Percentiles rank a stretch among this genome's conserved stretches.
These are phyloP conservation scores for Gadus chalcogrammus DNA, from an alignment of 2,113 vertebrate species.

Conservation along the genomic window DNA sequence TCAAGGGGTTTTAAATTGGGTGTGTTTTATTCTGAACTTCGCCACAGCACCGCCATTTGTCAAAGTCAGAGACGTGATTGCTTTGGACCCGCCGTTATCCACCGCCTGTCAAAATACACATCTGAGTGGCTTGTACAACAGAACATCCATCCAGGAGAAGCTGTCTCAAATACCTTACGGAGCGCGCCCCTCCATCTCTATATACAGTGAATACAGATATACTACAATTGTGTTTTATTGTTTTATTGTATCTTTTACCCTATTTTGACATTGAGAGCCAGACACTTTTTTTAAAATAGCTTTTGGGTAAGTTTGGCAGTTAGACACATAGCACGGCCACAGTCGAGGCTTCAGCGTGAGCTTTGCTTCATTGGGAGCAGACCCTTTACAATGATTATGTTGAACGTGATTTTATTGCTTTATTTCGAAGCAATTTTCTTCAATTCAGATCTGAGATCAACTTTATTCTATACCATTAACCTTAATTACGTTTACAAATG, in stretches of 20 bases:
- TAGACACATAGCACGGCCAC: too few species aligned
- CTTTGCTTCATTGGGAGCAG: too few species aligned
- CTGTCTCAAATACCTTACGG: neutral
- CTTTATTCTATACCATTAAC: neutral
- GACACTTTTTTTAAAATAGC: too few species aligned
- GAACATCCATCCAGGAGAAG: slow-evolving; percentile 76
- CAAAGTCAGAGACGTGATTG: slow-evolving; percentile 99
- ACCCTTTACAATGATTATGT: too few species aligned
- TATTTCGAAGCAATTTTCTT: neutral
- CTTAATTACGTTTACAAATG: neutral
- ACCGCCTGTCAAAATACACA: slow-evolving; percentile 95
- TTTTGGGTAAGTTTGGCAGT: too few species aligned
- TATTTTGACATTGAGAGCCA: too few species aligned
- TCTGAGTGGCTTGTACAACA: slow-evolving; percentile 78
- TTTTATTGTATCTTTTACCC: too few species aligned
- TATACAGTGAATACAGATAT: too few species aligned
- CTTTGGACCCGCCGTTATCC: slow-evolving; percentile 98
- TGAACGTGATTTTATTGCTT: too few species aligned
- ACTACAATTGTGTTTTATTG: too few species aligned
- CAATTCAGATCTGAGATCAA: neutral
- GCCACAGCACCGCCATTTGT: slow-evolving; percentile 94
- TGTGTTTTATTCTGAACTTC: slow-evolving; percentile 99
- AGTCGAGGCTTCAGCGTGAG: too few species aligned
- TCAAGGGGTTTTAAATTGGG: slow-evolving; percentile 99
- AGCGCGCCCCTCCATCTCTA: slow-evolving; percentile 35